Conservation (phyloP, 2,797 vertebrate species). For the Acanthiza pusilla region DNA sequence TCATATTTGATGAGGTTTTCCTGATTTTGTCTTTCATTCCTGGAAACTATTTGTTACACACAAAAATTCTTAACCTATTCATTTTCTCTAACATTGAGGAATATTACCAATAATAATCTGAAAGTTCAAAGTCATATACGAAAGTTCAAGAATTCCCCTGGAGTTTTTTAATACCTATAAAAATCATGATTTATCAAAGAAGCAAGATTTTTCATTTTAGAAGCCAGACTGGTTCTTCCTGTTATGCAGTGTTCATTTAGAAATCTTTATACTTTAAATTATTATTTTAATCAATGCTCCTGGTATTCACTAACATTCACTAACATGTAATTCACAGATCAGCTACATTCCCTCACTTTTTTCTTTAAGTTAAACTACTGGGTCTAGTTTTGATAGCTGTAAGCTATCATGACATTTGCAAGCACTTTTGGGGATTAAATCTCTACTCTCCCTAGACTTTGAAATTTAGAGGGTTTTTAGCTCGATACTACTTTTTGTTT, state of each 20-base stretch:
- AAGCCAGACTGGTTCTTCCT: neutral
- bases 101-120: neutral
- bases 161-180: neutral
- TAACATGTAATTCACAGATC: neutral
- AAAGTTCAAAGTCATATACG: constrained; percentile 5
- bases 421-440: neutral
- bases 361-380: neutral
- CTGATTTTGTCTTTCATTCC: neutral
- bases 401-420: neutral
- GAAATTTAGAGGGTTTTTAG: neutral
- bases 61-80: neutral
- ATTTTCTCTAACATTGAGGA: neutral
- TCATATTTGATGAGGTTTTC: neutral
- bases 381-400: neutral
- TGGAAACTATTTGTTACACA: neutral
- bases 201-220: neutral
- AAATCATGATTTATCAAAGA: neutral
- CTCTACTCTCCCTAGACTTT: neutral
- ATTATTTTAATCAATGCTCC: neutral
- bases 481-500: neutral
- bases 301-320: neutral
- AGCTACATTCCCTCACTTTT: neutral
- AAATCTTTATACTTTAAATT: neutral
- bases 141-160: neutral
- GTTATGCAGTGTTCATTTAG: neutral